Evolutionary conservation across 2,888 invertebrate species (phyloP), one percentile per base, ranked within the genome.

Genomic region (Tetheella fluctuosa): DNA sequence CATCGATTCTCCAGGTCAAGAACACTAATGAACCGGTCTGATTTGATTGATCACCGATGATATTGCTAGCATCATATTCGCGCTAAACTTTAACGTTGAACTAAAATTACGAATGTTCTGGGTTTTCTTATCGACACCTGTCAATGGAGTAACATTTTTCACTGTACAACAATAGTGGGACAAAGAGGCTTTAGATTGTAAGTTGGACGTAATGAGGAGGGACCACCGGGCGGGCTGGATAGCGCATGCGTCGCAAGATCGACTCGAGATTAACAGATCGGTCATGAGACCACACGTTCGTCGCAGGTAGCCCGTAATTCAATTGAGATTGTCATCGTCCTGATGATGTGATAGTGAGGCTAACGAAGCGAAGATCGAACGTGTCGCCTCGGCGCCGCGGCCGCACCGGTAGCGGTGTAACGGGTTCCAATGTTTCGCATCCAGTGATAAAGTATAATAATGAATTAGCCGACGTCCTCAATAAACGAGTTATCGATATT

Each of bases 271-370:
- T 89, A 89, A 83, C 81, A 83, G 87, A 89, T 89, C 85, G 83
- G 77, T 85, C 79, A 81, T 79, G 80, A 85, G 91, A 92, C 93
- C 93, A 93, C 93, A 93, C 92, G 85, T 82, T 85, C 82, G 88
- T 83, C 81, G 85, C 91, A 91, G 90, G 92, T 91, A 91, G 91
- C 87, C 84, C 76, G 91, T 90, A 88, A 90, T 91, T 91, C 90
- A 90, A 93, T 90, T 88, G 84, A 88, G 93, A 93, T 93, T 93
- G 93, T 93, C 93, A 91, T 93, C 91, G 85, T 85, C 79, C 79
- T 82, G 90, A 91, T 91, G 88, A 89, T 83, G 86, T 85, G 91
- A 92, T 91, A 90, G 81, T 67, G 64, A 20, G 72, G 80, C 87
- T 92, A 92, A 93, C 91, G 91, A 92, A 91, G 90, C 88, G 85